Evolutionary conservation across 2,888 invertebrate genomes (phyloP).

Genomic region (Aphrophora alni): DNA sequence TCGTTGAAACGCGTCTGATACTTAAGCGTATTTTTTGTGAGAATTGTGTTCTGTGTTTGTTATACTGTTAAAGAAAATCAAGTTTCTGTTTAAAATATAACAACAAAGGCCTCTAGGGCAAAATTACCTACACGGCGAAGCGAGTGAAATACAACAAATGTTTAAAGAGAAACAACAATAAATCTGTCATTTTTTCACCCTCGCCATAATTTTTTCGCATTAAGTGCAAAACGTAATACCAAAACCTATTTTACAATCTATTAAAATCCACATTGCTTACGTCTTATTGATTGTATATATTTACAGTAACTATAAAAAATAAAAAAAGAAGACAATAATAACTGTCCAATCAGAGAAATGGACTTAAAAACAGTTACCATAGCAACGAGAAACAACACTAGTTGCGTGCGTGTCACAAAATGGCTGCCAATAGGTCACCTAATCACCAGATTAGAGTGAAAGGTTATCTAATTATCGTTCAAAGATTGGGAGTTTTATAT

Average conservation of each 20-base stretch:
- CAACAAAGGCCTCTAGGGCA: too few species aligned
- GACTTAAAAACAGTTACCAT: constrained; percentile 12
- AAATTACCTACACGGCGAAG: too few species aligned
- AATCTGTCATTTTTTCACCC: too few species aligned
- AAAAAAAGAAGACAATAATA: neutral
- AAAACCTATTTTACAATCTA: neutral
- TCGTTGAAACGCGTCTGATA: too few species aligned
- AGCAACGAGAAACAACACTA: constrained; percentile 32
- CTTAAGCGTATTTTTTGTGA: too few species aligned
- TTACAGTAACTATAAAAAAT: neutral
- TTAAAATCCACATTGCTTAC: neutral
- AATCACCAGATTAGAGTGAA: constrained; percentile 22
- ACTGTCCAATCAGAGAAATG: constrained; percentile 25
- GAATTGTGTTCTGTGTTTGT: too few species aligned
- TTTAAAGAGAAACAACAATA: too few species aligned
- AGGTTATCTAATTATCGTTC: constrained; percentile 21
- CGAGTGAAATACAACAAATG: too few species aligned
- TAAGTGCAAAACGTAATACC: too few species aligned
- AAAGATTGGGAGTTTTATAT: neutral
- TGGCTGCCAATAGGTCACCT: constrained; percentile 24
- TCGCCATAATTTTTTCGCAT: too few species aligned
- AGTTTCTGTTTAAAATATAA: too few species aligned
- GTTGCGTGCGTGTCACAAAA: constrained; percentile 37
- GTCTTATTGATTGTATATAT: neutral
- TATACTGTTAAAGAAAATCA: too few species aligned